Evolutionary conservation across 1,140 invertebrate species (phyloP), one percentile per base, ranked within the genome.

Genomic region (Trichonephila inaurata): DNA sequence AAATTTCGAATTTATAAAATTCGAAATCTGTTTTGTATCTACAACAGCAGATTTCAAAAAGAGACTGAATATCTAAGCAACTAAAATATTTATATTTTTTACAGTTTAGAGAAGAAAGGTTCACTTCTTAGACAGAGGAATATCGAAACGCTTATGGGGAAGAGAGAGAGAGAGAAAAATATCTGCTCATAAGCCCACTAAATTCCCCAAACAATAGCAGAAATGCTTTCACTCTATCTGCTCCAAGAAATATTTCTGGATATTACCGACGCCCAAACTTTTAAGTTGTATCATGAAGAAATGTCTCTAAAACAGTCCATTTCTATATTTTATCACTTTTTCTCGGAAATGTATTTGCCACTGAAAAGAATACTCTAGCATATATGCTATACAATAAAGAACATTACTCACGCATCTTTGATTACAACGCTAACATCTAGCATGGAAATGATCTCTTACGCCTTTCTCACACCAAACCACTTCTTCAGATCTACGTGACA

Each of bases 201-300:
- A 61, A 85, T 60, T 85, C 51, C 58, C 51, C 21, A 60, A 85
- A 83, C 81, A 60, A 85, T 51, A 85, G 28, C 51, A 85, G n/a
- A 61, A 61, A 85, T 85, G 24, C 83, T 85, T 61, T 85, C 83
- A 85, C 24, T 85, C 83, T 51, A 61, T 85, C 82, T 61, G 24
- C 24, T 33, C 83, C 16, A 24, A 19, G 83, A 85, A 60, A 60
- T 8, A 24, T 60, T 28, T 24, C 33, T 58, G 83, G 83, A 85
- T 58, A 85, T 21, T 8, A 18, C 60, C 51, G 83, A 16, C 24
- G 19, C n/a, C 58, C 58, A 51, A 61, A 85, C 44, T 61, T 58
- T 85, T 14, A 19, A 85, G 28, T 77, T 40, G 4, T 19, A 77
- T 77, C 28, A 8, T 40, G 72, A 77, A 40, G 24, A 77, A 33